Percentiles rank a stretch among this genome's conserved stretches.
These are phyloP conservation scores for Hirtodrosophila histrioides DNA, from an alignment of 2,888 invertebrate species.

Conservation along the genomic window DNA sequence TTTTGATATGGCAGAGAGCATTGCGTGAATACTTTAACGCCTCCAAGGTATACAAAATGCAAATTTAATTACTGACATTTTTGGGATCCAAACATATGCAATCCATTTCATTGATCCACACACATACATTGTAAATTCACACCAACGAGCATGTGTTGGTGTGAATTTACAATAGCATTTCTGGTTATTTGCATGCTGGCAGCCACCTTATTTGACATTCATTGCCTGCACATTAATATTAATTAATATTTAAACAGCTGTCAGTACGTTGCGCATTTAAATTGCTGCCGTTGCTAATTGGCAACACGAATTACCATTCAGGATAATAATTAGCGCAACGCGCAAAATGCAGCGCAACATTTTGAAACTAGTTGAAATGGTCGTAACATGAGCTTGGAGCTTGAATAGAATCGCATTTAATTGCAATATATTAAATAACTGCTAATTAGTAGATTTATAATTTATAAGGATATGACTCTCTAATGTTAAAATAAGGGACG, in stretches of 20 bases:
- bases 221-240: constrained; percentile 40
- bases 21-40: constrained; percentile 17
- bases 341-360: too few relatives aligned
- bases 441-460: too few relatives aligned
- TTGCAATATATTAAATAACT: too few relatives aligned
- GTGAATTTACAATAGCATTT: not conserved
- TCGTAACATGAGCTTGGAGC: too few relatives aligned
- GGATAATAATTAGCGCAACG: not conserved
- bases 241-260: constrained; percentile 55
- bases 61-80: constrained; percentile 54
- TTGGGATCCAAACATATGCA: constrained; percentile 15
- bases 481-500: too few relatives aligned
- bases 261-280: constrained; percentile 9
- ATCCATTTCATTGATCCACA: constrained; percentile 23
- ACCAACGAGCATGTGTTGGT: too few relatives aligned
- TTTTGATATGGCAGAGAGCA: constrained; percentile 29
- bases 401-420: too few relatives aligned
- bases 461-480: too few relatives aligned
- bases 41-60: constrained; percentile 41
- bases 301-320: not conserved
- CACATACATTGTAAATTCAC: too few relatives aligned
- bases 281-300: constrained; percentile 23
- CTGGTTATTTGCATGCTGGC: constrained; percentile 2
- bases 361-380: too few relatives aligned
- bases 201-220: constrained; percentile 3